Evolutionary conservation across 2,888 invertebrate genomes (phyloP).

Genomic region (Uloborus plumipes): DNA sequence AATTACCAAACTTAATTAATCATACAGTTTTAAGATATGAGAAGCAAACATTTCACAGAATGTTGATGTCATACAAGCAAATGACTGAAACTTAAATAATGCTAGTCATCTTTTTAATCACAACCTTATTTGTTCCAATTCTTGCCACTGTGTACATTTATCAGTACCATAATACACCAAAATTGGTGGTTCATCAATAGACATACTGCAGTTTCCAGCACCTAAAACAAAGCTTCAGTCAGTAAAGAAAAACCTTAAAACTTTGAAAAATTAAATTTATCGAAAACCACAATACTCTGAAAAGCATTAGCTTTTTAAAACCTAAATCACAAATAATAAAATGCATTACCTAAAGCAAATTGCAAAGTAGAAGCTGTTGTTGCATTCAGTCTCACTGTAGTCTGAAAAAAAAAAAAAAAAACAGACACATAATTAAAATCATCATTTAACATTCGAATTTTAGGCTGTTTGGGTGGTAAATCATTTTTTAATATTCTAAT

Average conservation of each 20-base stretch:
- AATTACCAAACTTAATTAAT: background rate
- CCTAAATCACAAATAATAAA: constrained; percentile 47
- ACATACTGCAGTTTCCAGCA: constrained; percentile 49
- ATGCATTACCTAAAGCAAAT: constrained; percentile 70
- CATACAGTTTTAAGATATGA: too few species aligned
- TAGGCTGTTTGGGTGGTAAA: background rate
- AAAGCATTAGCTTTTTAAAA: background rate
- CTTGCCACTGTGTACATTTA: constrained; percentile 60
- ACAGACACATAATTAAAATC: too few species aligned
- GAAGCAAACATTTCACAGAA: too few species aligned
- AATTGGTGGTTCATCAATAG: constrained; percentile 54
- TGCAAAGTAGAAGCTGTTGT: constrained; percentile 71
- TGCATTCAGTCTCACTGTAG: constrained; percentile 70
- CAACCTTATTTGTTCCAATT: constrained; percentile 57
- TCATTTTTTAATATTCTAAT: background rate
- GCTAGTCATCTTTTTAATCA: too few species aligned
- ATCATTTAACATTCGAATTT: background rate
- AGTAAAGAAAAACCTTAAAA: background rate
- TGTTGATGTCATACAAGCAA: too few species aligned
- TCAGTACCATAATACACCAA: constrained; percentile 56
- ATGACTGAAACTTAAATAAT: too few species aligned
- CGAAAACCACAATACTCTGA: background rate
- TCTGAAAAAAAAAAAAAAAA: constrained; percentile 68
- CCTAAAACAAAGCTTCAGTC: constrained; percentile 9
- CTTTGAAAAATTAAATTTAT: background rate